Conservation (phyloP, 2,888 invertebrate genomes). For the Automeris io region DNA sequence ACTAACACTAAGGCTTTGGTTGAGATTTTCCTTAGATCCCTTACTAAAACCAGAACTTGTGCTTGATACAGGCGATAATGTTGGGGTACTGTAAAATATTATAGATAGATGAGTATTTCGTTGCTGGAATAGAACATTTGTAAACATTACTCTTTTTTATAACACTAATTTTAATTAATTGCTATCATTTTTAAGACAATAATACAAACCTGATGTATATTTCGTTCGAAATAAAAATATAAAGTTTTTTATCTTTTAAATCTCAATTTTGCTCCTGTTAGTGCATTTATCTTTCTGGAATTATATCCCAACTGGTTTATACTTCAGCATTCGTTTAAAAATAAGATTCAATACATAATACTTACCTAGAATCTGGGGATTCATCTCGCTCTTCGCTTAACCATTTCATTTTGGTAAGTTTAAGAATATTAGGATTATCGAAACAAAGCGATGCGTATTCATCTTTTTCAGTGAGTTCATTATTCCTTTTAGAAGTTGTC, state of each 20-base stretch:
- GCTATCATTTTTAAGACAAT: background rate
- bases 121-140: too few species aligned
- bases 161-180: too few species aligned
- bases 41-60: slow-evolving; percentile 36
- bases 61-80: slow-evolving; percentile 37
- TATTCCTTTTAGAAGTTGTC: slow-evolving; percentile 26
- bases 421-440: slow-evolving; percentile 45
- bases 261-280: slow-evolving; percentile 48
- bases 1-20: slow-evolving; percentile 24
- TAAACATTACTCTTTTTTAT: too few species aligned
- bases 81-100: slow-evolving; percentile 39
- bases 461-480: slow-evolving; percentile 25
- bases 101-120: background rate
- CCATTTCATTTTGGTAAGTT: slow-evolving; percentile 66
- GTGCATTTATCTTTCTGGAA: slow-evolving; percentile 60
- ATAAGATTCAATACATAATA: slow-evolving; percentile 6
- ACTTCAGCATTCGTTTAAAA: slow-evolving; percentile 12
- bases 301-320: slow-evolving; percentile 36
- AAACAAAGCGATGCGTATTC: slow-evolving; percentile 16
- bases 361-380: slow-evolving; percentile 52
- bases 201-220: slow-evolving; percentile 2
- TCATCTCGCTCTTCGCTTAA: slow-evolving; percentile 46
- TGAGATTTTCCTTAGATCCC: slow-evolving; percentile 32
- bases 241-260: slow-evolving; percentile 8
- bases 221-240: background rate